Conservation (phyloP, 2,113 vertebrate genomes). For the Rhynchomys soricoides region DNA sequence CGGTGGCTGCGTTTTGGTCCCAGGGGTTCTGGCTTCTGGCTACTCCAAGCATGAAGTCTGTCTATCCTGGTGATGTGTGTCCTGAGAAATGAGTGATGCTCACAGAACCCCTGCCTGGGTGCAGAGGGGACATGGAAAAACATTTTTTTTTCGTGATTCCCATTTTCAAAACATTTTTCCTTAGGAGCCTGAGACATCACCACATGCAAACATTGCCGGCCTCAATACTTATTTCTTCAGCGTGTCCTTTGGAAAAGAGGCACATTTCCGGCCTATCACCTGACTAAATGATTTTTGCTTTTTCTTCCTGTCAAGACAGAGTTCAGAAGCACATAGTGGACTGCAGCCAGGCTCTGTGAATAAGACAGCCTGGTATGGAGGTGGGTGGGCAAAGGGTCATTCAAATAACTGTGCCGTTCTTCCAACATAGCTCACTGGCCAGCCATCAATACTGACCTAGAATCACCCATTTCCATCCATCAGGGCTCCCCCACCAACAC, state of each 20-base stretch:
- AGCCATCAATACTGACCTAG: neutral
- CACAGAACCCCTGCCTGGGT: neutral
- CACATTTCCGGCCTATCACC: neutral
- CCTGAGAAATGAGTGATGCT: neutral
- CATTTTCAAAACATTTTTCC: neutral
- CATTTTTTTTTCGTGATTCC: neutral
- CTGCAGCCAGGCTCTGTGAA: neutral
- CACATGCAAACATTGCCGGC: neutral
- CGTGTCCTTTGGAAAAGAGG: neutral
- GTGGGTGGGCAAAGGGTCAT: neutral
- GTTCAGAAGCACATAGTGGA: fast-evolving
- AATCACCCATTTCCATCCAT: neutral
- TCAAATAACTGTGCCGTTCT: neutral
- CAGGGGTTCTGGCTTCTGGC: neutral
- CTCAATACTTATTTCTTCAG: neutral
- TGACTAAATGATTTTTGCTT: neutral
- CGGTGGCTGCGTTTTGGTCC: neutral
- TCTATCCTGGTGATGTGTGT: too few species aligned
- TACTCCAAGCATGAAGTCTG: neutral
- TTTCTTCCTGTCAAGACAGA: neutral
- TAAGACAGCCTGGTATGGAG: neutral
- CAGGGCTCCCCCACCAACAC: neutral
- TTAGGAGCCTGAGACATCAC: neutral
- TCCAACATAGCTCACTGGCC: too few species aligned
- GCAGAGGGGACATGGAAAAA: neutral